Percentiles rank a stretch among this genome's conserved stretches.
Conservation (phyloP, 2,888 invertebrate species). For the Tubiluchus corallicola region DNA sequence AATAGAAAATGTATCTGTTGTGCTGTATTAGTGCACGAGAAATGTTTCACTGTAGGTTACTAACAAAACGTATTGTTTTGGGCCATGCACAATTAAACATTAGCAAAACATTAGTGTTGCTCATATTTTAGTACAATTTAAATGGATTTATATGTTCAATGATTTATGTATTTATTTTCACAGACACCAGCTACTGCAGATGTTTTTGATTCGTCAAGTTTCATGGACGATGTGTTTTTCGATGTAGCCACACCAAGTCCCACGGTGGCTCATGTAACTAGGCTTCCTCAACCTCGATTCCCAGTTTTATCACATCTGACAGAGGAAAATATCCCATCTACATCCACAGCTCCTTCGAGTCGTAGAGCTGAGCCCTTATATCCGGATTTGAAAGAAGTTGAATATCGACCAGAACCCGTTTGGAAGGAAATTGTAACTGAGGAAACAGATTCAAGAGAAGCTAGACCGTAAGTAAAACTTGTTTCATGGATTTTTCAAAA, state of each 20-base stretch:
- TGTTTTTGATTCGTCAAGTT: not conserved
- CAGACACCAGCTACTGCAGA: not conserved
- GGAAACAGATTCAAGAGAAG: too few species aligned
- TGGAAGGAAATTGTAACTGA: too few species aligned
- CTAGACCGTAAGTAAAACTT: too few species aligned
- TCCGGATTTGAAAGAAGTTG: not conserved
- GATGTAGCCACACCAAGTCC: slow-evolving; percentile 12
- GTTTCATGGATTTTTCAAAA: too few species aligned
- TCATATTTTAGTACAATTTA: not conserved
- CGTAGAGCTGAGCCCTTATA: too few species aligned
- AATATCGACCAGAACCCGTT: not conserved
- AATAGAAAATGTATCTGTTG: too few species aligned
- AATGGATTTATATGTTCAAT: too few species aligned
- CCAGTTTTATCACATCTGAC: not conserved
- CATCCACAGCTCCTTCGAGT: not conserved
- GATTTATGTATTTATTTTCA: too few species aligned
- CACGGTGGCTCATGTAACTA: not conserved
- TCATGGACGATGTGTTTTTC: slow-evolving; percentile 15
- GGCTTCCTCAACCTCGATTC: slow-evolving; percentile 11
- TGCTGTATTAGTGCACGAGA: too few species aligned
- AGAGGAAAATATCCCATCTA: not conserved
- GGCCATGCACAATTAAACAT: too few species aligned
- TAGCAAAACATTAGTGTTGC: slow-evolving; percentile 3
- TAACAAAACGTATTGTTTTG: too few species aligned
- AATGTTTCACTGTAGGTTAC: too few species aligned